Conservation (phyloP, 2,797 vertebrate species). For the Crenichthys baileyi region DNA sequence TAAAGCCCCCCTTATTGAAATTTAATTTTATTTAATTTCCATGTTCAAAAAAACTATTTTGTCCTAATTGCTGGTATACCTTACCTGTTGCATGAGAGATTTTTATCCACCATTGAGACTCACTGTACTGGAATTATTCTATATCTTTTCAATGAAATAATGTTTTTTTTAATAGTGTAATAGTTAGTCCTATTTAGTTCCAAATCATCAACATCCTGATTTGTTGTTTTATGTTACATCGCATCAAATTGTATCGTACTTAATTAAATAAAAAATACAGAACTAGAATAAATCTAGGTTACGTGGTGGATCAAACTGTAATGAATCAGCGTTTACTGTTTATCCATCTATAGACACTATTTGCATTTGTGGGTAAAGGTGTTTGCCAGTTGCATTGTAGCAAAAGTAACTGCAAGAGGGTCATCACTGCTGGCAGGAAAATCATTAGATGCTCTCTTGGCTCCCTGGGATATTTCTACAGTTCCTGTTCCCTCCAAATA, state of each 20-base stretch:
- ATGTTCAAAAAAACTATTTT: not conserved
- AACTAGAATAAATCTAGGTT: not conserved
- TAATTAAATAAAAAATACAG: not conserved
- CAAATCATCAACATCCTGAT: not conserved
- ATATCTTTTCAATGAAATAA: not conserved
- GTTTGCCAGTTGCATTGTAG: not conserved
- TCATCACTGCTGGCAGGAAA: not conserved
- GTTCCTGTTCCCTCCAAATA: not conserved
- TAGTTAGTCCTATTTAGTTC: not conserved
- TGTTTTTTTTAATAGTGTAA: not conserved
- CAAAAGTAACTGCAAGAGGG: not conserved
- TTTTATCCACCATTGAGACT: not conserved
- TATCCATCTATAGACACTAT: not conserved
- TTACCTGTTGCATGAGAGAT: not conserved
- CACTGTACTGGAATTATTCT: not conserved
- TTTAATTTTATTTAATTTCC: not conserved
- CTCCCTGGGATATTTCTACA: not conserved
- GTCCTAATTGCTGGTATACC: not conserved
- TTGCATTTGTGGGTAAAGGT: not conserved
- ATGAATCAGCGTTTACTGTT: not conserved
- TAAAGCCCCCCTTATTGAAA: not conserved
- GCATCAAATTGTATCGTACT: not conserved
- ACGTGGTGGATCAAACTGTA: not conserved
- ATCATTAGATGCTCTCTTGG: not conserved
- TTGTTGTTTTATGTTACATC: not conserved